phyloP scores from a whole-genome alignment of 1,140 invertebrate species.

The Atta colombica region DNA sequence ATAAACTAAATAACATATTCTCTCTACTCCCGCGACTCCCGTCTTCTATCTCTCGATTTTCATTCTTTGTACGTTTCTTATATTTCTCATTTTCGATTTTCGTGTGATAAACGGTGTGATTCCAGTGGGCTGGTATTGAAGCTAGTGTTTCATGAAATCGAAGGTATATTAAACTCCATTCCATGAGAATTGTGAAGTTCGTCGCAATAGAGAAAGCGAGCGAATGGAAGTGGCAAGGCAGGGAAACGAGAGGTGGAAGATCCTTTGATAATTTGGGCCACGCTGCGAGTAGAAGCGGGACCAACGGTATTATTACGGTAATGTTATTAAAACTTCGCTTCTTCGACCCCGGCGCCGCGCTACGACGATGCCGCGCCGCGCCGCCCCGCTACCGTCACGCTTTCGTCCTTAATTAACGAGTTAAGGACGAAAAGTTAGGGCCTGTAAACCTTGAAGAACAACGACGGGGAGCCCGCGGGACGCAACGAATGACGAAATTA shows the following conservation, averaged over 20 bases:
- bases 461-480: constrained; percentile 72
- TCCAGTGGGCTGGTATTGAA: neutral
- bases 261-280: constrained; percentile 79
- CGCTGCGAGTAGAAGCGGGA: constrained; percentile 68
- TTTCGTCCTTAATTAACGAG: constrained; percentile 80
- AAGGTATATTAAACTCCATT: constrained; percentile 50
- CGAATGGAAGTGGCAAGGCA: constrained; percentile 18
- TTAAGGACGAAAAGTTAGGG: constrained; percentile 79
- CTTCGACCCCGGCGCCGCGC: constrained; percentile 52
- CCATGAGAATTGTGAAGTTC: constrained; percentile 30
- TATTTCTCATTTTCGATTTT: constrained; percentile 24
- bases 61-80: neutral
- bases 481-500: constrained; percentile 79
- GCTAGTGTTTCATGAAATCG: constrained; percentile 60
- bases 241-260: constrained; percentile 37
- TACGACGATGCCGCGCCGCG: constrained; percentile 10
- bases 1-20: neutral
- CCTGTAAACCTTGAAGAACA: constrained; percentile 77
- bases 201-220: constrained; percentile 48
- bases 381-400: constrained; percentile 60
- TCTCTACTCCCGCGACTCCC: neutral
- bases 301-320: constrained; percentile 78
- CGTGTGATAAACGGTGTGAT: neutral
- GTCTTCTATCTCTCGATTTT: neutral
- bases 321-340: constrained; percentile 81